Percentiles rank a stretch among this genome's conserved stretches.
Evolutionary conservation across 2,888 invertebrate genomes (phyloP).

Genomic region (Chamaedrilus cognettii): DNA sequence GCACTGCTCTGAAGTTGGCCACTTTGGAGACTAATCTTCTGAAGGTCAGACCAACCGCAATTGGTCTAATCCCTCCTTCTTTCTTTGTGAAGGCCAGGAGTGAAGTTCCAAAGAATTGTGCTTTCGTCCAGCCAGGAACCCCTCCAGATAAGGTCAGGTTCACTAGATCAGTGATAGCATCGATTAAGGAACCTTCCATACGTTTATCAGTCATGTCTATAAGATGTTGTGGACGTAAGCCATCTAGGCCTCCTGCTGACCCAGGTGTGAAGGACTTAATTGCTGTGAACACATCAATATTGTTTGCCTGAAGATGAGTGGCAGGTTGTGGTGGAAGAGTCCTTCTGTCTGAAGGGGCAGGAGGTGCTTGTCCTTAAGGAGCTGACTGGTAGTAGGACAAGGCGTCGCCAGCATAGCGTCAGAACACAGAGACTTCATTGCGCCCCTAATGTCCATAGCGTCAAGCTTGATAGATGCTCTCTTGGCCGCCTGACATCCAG

Average conservation of each 20-base stretch:
- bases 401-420: too few species aligned
- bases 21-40: background rate
- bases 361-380: too few species aligned
- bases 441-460: too few species aligned
- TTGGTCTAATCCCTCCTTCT: background rate
- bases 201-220: background rate
- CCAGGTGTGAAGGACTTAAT: too few species aligned
- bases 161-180: background rate
- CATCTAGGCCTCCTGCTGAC: constrained; percentile 2
- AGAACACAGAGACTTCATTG: too few species aligned
- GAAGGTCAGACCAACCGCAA: background rate
- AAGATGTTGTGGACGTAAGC: background rate
- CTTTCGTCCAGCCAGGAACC: background rate
- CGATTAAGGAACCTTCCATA: background rate
- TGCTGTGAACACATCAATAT: too few species aligned
- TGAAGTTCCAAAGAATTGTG: background rate
- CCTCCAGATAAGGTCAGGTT: background rate
- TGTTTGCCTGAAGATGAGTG: too few species aligned
- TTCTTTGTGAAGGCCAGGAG: background rate
- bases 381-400: too few species aligned
- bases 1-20: background rate
- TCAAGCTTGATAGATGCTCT: too few species aligned
- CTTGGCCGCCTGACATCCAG: too few species aligned
- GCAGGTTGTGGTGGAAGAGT: too few species aligned
- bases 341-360: too few species aligned